A percentile compares a stretch with the other conserved stretches of the same genome.
These are phyloP conservation scores for Seriola rivoliana DNA, from an alignment of 2,113 vertebrate genomes.

Conservation along the genomic window DNA sequence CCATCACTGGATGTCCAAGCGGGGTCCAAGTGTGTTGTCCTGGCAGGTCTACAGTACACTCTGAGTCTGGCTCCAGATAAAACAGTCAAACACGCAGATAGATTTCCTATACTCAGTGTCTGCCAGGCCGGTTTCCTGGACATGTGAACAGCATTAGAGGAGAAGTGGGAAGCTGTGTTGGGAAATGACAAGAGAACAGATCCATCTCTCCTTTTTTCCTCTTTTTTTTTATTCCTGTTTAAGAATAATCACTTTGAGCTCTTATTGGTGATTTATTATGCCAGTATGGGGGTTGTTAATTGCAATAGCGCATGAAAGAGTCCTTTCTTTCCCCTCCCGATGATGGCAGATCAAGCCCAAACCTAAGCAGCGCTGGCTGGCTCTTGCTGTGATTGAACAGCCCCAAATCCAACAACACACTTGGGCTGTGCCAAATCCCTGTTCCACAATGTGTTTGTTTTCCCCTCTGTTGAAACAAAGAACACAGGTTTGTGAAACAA, in stretches of 20 bases:
- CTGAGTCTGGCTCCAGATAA: slow-evolving; percentile 81
- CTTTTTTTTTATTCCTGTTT: slow-evolving; percentile 48
- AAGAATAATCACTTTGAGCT: slow-evolving; percentile 67
- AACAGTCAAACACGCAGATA: slow-evolving; percentile 78
- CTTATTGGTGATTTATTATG: slow-evolving; percentile 69
- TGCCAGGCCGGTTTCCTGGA: slow-evolving; percentile 78
- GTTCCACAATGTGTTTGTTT: slow-evolving; percentile 76
- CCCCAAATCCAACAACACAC: slow-evolving; percentile 71
- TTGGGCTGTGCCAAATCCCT: slow-evolving; percentile 71
- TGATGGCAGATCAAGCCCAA: slow-evolving; percentile 72
- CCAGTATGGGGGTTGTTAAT: slow-evolving; percentile 70
- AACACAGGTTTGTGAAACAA: slow-evolving; percentile 67
- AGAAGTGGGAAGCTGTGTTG: slow-evolving; percentile 62
- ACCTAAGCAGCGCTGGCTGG: slow-evolving; percentile 70
- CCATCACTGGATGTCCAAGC: slow-evolving; percentile 50
- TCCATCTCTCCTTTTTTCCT: slow-evolving; percentile 51
- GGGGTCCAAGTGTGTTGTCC: slow-evolving; percentile 67
- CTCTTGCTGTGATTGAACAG: slow-evolving; percentile 58
- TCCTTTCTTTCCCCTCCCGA: slow-evolving; percentile 59
- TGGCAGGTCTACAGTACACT: slow-evolving; percentile 77
- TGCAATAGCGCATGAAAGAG: slow-evolving; percentile 73
- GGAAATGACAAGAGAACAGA: slow-evolving; percentile 70
- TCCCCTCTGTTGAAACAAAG: slow-evolving; percentile 71
- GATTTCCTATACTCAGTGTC: slow-evolving; percentile 79
- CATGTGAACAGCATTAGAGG: slow-evolving; percentile 78